phyloP scores from a whole-genome alignment of 2,888 invertebrate species.

The Vandiemenella viatica region DNA sequence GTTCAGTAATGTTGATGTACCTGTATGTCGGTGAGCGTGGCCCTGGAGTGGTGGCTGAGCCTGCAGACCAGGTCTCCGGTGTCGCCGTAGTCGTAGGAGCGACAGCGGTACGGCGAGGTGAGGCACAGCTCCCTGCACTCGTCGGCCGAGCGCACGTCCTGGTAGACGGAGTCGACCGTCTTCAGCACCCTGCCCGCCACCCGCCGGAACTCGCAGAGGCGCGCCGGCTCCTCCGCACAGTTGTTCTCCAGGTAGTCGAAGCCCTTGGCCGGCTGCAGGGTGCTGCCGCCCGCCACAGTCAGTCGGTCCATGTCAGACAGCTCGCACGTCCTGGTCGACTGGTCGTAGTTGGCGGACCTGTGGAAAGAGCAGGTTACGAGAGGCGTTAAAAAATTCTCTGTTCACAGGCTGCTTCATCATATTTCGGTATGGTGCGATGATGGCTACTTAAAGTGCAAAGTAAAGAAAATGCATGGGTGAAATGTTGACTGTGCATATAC shows the following conservation, averaged over 20 bases:
- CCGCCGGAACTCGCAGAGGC: slow-evolving; percentile 85
- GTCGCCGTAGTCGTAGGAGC: slow-evolving; percentile 87
- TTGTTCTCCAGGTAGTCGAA: slow-evolving; percentile 82
- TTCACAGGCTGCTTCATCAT: too few relatives aligned
- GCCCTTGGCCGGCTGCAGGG: slow-evolving; percentile 49
- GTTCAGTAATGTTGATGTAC: slow-evolving; percentile 28
- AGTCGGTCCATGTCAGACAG: slow-evolving; percentile 84
- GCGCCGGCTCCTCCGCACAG: slow-evolving; percentile 86
- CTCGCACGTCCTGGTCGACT: slow-evolving; percentile 70
- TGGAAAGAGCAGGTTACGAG: too few relatives aligned
- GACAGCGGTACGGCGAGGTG: slow-evolving; percentile 79
- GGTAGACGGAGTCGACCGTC: slow-evolving; percentile 85
- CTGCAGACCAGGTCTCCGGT: slow-evolving; percentile 87
- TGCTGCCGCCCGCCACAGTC: slow-evolving; percentile 67
- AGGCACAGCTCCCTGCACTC: slow-evolving; percentile 80
- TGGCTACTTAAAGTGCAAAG: too few relatives aligned
- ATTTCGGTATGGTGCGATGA: too few relatives aligned
- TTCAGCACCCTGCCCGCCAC: slow-evolving; percentile 76
- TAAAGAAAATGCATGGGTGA: too few relatives aligned
- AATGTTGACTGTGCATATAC: too few relatives aligned
- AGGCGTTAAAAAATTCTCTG: too few relatives aligned
- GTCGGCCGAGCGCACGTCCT: slow-evolving; percentile 72
- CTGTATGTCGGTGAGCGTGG: slow-evolving; percentile 76
- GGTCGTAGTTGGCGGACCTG: slow-evolving; percentile 85
- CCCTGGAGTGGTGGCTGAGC: slow-evolving; percentile 78